Base-by-base conservation (phyloP, 2,888 invertebrate species). In the Nasonia oneida region DNA sequence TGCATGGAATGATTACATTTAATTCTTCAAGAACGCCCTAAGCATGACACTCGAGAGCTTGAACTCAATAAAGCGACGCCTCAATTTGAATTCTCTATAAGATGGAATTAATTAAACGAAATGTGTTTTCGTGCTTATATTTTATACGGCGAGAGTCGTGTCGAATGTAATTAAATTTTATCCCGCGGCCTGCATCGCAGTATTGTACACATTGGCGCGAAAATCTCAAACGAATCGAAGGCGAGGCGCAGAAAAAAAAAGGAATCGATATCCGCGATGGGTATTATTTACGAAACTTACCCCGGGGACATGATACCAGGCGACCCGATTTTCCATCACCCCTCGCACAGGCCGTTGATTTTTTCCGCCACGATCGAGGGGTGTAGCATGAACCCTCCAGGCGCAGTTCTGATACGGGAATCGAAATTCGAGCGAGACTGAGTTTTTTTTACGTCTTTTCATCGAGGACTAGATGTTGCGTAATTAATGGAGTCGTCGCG, bases 121-220 rank as follows among this genome's bases (percentile, higher is more conserved):
- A 73, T 42, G 73, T 23, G 14, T 23, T 42, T 1, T 73, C 47
- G 47, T n/a, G 37, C 4, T 18, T 42, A 37, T 18, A 37, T 15
- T 3, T 57, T 5, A 15, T 47, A 47, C 74, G n/a, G 1, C 23
- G 23, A 29, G 50, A 6, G 10, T 18, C 50, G 33, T 12, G 14
- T 14, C 29, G 53, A 23, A 33, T 47, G 18, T 75, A 53, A 77
- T 77, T 61, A 61, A 77, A 61, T 77, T 77, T 77, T 42, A 42
- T 64, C 23, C 50, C 53, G 67, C 12, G n/a, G 10, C 14, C n/a
- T 67, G 18, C 5, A 10, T 10, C 8, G 57, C 57, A 18, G 6
- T 57, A 57, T 29, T 42, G 12, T 1, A 10, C 15, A 33, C 33
- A n/a, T 29, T 14, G 67, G 3, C 67, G 15, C 67, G 15, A 67